Conservation (phyloP, 2,888 invertebrate species). For the Nomada flava region DNA sequence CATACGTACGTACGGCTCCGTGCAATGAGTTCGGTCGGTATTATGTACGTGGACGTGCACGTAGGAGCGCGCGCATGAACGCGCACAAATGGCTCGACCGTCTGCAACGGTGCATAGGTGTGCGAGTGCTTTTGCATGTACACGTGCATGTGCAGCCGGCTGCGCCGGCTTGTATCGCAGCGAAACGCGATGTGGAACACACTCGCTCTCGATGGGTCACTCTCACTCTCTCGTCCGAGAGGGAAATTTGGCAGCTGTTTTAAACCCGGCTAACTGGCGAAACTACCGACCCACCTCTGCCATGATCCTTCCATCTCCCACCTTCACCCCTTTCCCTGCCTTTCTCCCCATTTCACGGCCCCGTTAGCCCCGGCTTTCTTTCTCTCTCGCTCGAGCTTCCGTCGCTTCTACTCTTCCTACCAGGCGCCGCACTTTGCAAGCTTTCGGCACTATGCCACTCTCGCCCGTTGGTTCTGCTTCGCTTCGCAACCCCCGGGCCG, state of each 20-base stretch:
- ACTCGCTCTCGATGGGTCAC: constrained; percentile 83
- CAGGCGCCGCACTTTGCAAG: neutral
- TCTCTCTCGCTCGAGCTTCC: constrained; percentile 12
- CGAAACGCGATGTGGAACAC: constrained; percentile 79
- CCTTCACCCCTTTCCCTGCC: constrained; percentile 26
- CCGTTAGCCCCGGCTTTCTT: constrained; percentile 30
- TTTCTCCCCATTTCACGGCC: neutral
- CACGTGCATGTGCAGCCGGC: constrained; percentile 62
- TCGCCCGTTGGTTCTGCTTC: neutral
- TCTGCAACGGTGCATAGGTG: constrained; percentile 44
- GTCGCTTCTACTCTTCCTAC: neutral
- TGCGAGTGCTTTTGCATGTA: constrained; percentile 23
- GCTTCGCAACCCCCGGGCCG: neutral
- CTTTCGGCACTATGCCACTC: constrained; percentile 34
- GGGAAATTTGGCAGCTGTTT: constrained; percentile 84
- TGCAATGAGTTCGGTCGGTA: neutral
- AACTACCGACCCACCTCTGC: constrained; percentile 71
- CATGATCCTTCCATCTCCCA: constrained; percentile 53
- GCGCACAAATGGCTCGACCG: constrained; percentile 42
- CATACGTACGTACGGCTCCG: neutral
- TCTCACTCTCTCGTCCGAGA: constrained; percentile 83
- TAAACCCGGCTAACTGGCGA: constrained; percentile 81
- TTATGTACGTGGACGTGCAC: neutral
- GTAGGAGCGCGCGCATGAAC: constrained; percentile 33
- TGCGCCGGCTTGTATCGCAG: constrained; percentile 62